Conservation (phyloP, 2,888 invertebrate species). For the Torymus texanus region DNA sequence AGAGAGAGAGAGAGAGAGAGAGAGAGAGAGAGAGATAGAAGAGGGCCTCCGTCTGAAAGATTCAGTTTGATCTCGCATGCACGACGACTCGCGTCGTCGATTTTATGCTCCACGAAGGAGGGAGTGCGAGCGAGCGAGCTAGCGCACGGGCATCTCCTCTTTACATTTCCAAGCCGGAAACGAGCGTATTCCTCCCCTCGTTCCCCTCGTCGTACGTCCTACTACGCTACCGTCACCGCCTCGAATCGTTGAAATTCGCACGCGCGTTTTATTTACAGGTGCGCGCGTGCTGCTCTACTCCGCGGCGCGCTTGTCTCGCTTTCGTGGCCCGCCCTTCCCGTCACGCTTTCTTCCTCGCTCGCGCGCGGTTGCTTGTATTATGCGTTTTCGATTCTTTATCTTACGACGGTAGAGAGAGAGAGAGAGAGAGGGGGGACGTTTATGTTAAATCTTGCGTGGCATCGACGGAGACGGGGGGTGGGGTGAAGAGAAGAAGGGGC, state of each 20-base stretch:
- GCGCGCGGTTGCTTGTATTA: slow-evolving; percentile 5
- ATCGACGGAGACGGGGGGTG: too few relatives aligned
- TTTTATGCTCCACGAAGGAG: slow-evolving; percentile 50
- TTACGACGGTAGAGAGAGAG: neutral
- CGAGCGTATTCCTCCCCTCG: slow-evolving; percentile 4
- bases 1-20: too few relatives aligned
- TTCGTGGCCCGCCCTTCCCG: neutral
- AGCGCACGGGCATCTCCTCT: neutral
- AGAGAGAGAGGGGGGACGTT: too few relatives aligned
- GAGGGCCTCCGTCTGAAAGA: slow-evolving; percentile 36
- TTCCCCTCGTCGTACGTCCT: neutral
- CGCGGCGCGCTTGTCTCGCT: neutral
- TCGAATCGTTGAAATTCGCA: slow-evolving; percentile 46
- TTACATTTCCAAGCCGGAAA: slow-evolving; percentile 48
- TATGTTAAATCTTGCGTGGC: too few relatives aligned
- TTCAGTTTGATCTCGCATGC: slow-evolving; percentile 55
- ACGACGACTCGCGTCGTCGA: slow-evolving; percentile 49
- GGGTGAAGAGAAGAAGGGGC: too few relatives aligned
- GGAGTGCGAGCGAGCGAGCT: neutral
- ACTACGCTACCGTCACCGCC: too few relatives aligned
- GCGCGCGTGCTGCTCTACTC: slow-evolving; percentile 30
- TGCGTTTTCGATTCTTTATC: slow-evolving; percentile 39
- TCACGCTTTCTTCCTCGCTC: neutral
- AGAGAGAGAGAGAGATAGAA: neutral
- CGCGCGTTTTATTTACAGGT: slow-evolving; percentile 53